Conservation (phyloP, 2,888 invertebrate genomes). For the Parnassius orleans region DNA sequence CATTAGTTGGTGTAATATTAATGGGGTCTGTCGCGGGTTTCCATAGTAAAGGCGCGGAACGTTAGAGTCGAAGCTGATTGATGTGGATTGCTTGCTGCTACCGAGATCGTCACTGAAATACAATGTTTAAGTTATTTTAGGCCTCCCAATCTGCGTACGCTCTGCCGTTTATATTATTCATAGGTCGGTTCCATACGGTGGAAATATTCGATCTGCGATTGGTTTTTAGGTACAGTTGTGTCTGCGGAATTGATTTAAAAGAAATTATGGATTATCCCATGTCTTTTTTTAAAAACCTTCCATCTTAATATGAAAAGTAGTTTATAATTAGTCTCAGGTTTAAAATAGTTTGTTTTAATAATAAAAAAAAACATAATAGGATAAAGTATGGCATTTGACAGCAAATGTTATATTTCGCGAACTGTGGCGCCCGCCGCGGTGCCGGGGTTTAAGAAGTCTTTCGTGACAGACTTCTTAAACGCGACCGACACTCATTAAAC, state of each 20-base stretch:
- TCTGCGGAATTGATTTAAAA: not conserved
- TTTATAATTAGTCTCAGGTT: too few relatives aligned
- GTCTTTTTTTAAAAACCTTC: too few relatives aligned
- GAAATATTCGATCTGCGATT: constrained; percentile 1
- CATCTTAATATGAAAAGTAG: too few relatives aligned
- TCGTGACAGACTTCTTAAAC: too few relatives aligned
- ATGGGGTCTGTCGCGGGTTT: constrained; percentile 63
- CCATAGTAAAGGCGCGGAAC: constrained; percentile 53
- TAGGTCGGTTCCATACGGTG: not conserved
- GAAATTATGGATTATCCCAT: not conserved
- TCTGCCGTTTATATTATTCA: constrained; percentile 17
- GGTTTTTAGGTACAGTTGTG: not conserved
- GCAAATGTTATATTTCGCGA: too few relatives aligned
- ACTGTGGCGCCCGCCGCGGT: too few relatives aligned
- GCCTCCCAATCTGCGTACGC: constrained; percentile 11
- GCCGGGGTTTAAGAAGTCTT: too few relatives aligned
- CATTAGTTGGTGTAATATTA: constrained; percentile 57
- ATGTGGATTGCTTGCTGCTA: constrained; percentile 35
- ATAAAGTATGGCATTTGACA: too few relatives aligned
- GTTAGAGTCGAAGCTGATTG: constrained; percentile 57
- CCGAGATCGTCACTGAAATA: constrained; percentile 20
- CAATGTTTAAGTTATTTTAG: constrained; percentile 25
- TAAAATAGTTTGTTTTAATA: too few relatives aligned
- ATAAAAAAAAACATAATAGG: too few relatives aligned
- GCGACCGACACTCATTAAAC: too few relatives aligned